Conservation (phyloP, 2,888 invertebrate species). For the Alcis repandata region DNA sequence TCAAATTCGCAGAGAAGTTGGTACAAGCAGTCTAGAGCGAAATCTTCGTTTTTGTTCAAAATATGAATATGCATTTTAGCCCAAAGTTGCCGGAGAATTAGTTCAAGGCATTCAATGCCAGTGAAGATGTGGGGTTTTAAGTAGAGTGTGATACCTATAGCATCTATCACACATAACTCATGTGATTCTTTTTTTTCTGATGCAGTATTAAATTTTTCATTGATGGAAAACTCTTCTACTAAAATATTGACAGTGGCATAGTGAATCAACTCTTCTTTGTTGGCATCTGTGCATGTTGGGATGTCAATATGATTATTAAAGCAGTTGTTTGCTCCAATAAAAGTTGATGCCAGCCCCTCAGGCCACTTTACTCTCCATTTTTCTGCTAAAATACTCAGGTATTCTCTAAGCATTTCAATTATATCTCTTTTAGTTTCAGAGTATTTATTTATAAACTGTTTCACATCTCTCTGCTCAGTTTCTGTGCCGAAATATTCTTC, state of each 20-base stretch:
- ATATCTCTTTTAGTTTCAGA: constrained; percentile 86
- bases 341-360: constrained; percentile 84
- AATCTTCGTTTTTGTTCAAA: constrained; percentile 74
- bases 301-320: constrained; percentile 80
- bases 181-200: constrained; percentile 64
- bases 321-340: constrained; percentile 87
- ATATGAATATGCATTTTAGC: constrained; percentile 76
- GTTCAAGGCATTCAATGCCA: constrained; percentile 69
- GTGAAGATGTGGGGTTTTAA: constrained; percentile 73
- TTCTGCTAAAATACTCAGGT: constrained; percentile 84
- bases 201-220: constrained; percentile 66
- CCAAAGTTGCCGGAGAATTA: constrained; percentile 76
- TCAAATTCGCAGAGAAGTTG: constrained; percentile 78
- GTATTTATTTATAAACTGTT: constrained; percentile 87
- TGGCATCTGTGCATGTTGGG: constrained; percentile 72
- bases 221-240: constrained; percentile 75
- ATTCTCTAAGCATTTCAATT: constrained; percentile 87
- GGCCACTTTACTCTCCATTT: constrained; percentile 90
- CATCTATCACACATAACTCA: constrained; percentile 70
- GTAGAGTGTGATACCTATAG: constrained; percentile 71
- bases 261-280: constrained; percentile 68
- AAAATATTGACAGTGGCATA: constrained; percentile 73
- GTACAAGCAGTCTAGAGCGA: constrained; percentile 77
- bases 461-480: constrained; percentile 88
- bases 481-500: constrained; percentile 89